A percentile compares a stretch with the other conserved stretches of the same genome.
phyloP scores from a whole-genome alignment of 2,888 invertebrate genomes.

The Ophonus ardosiacus region DNA sequence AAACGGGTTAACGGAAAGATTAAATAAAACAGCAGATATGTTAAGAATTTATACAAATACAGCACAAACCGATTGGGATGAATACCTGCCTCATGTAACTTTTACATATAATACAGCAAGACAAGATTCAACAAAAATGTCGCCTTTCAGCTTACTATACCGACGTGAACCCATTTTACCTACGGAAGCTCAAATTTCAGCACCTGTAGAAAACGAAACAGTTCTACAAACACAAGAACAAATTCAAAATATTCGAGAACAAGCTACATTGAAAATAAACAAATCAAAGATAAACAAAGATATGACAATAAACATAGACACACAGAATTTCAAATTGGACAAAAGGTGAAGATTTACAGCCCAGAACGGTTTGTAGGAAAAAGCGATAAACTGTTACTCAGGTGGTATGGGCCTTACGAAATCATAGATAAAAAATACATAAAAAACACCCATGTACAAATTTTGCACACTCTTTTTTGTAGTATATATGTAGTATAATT shows the following conservation, averaged over 20 bases:
- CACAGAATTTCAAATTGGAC: constrained; percentile 64
- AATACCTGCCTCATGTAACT: too few species aligned
- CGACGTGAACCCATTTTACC: constrained; percentile 66
- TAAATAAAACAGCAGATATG: too few species aligned
- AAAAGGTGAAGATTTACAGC: constrained; percentile 67
- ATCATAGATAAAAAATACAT: constrained; percentile 64
- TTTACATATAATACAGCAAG: constrained; percentile 67
- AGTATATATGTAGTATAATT: neutral
- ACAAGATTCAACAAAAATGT: constrained; percentile 67
- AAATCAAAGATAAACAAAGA: constrained; percentile 66
- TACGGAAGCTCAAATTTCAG: constrained; percentile 64
- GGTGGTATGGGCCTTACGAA: constrained; percentile 67
- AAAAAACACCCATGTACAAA: too few species aligned
- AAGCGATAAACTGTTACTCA: constrained; percentile 67
- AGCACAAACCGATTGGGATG: too few species aligned
- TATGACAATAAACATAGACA: constrained; percentile 67
- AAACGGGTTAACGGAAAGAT: too few species aligned
- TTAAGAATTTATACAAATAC: too few species aligned
- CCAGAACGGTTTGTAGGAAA: constrained; percentile 67
- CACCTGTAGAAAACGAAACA: neutral
- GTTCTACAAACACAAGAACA: constrained; percentile 16
- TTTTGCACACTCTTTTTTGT: too few species aligned
- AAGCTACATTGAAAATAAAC: constrained; percentile 59
- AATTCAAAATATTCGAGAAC: constrained; percentile 47
- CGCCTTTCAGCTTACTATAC: constrained; percentile 66